Evolutionary conservation across 2,797 vertebrate genomes (phyloP).

Genomic region (Squalus acanthias): DNA sequence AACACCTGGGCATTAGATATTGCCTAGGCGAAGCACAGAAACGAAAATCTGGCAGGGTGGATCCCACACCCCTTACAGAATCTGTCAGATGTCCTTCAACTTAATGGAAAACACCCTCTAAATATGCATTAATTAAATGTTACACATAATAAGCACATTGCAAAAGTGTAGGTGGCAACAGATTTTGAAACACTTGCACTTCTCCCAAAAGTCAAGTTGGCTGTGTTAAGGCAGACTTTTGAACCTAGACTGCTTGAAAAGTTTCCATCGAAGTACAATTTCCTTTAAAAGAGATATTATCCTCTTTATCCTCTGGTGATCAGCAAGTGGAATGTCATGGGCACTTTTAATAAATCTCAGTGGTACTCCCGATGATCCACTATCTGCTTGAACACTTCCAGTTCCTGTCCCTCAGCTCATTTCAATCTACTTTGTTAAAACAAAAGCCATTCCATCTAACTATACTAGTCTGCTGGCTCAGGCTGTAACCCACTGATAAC

Average conservation of each 20-base stretch:
- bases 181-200: no score
- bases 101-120: no score
- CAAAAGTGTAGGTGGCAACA: no score
- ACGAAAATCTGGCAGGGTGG: neutral
- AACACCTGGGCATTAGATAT: neutral
- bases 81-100: no score
- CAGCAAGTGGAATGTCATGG: neutral
- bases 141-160: no score
- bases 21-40: neutral
- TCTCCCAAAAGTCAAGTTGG: no score
- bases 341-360: neutral
- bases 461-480: neutral
- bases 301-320: neutral
- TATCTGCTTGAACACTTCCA: neutral
- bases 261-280: no score
- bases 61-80: neutral
- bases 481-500: neutral
- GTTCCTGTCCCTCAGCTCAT: neutral
- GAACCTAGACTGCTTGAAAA: no score
- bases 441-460: neutral
- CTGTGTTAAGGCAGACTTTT: no score
- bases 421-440: neutral
- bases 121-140: no score
- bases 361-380: neutral
- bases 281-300: no score